Evolutionary conservation across 2,888 invertebrate species (phyloP), one percentile per base, ranked within the genome.

Genomic region (Choreutis nemorana): DNA sequence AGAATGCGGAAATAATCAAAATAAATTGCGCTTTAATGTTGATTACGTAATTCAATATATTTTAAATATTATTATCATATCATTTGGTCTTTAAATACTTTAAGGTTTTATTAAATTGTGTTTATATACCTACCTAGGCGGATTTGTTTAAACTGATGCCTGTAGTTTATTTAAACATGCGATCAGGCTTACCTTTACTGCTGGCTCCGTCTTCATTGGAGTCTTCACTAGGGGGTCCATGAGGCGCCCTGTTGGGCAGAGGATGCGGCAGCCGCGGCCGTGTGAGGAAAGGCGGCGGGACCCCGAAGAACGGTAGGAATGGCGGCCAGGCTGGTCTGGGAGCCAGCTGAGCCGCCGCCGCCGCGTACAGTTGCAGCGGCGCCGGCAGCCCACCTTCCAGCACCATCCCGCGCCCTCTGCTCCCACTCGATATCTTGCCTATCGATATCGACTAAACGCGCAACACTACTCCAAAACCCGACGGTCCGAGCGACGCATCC

Each of bases 331-430:
- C 71, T 35, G 84, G 84, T 32, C 81, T 57, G 36, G 81, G 72
- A 35, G 70, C 66, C 51, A 64, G 65, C 52, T 77, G 84, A 59
- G 85, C 84, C 51, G 86, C 85, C 49, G 86, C 86, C 58, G 86
- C 86, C 52, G 86, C 86, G 60, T 87, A 87, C 45, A 87, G 70
- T 55, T 87, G 85, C 63, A 87, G 68, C 53, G 86, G 85, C 60
- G 86, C 84, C 71, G 87, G 87, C 70, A 87, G 64, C 46, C 84
- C 86, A 63, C 71, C 80, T 57, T 85, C 87, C 58, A 86, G 67
- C 71, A 86, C 86, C 86, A 86, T 86, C 48, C 64, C 58, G 55
- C 59, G 48, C 50, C 49, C 48, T 46, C 55, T 54, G 49, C 49
- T 47, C 21, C 29, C 29, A 8, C 23, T 15, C 55, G 68, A 60